Evolutionary conservation across 2,113 vertebrate species (phyloP).

Genomic region (Thamnophis sirtalis): DNA sequence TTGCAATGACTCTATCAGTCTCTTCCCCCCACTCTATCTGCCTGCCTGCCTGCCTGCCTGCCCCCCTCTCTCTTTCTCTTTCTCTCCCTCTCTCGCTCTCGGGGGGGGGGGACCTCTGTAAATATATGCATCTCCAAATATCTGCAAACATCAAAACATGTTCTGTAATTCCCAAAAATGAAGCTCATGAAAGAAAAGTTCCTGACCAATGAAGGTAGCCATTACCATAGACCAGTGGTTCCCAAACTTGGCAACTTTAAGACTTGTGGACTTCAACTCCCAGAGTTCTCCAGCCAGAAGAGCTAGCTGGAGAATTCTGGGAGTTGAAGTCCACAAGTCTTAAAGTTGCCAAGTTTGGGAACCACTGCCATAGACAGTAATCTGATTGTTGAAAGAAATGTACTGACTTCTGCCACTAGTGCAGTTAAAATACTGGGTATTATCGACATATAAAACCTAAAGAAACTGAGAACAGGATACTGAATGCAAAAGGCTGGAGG

Average conservation of each 20-base stretch:
- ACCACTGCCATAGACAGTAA: not conserved
- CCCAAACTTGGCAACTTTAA: too few species aligned
- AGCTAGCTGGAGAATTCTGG: too few species aligned
- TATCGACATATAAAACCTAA: not conserved
- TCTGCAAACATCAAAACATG: not conserved
- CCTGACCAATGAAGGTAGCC: not conserved
- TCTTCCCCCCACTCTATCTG: too few species aligned
- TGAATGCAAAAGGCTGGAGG: not conserved
- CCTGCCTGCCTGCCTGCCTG: too few species aligned
- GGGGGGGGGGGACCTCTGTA: not conserved
- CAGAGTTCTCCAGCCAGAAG: too few species aligned
- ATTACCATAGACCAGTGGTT: not conserved
- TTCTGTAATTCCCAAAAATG: not conserved
- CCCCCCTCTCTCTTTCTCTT: accelerated
- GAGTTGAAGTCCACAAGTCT: too few species aligned
- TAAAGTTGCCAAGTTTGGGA: too few species aligned
- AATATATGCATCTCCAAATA: not conserved
- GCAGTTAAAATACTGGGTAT: not conserved
- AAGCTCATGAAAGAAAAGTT: not conserved
- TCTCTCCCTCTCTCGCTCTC: too few species aligned
- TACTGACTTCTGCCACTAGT: not conserved
- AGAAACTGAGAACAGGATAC: not conserved
- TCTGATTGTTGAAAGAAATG: not conserved
- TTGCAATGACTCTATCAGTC: not conserved
- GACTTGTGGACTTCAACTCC: too few species aligned